Evolutionary conservation across 2,888 invertebrate genomes (phyloP).

Genomic region (Brenthis daphne): DNA sequence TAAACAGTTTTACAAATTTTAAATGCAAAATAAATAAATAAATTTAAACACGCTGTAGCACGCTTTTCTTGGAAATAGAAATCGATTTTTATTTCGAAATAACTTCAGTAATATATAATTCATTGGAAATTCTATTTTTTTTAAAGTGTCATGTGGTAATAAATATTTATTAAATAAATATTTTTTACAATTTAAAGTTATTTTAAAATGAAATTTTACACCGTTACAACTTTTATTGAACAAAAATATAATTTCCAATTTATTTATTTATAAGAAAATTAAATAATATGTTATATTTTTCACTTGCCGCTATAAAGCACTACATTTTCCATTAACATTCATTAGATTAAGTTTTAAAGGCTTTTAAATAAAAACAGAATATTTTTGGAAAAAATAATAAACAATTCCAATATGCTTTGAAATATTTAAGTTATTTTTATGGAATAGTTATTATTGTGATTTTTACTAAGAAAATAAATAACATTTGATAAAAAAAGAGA

Average conservation of each 20-base stretch:
- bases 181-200: background rate
- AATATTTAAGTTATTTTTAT: background rate
- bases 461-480: no score
- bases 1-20: conserved; percentile 30
- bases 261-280: background rate
- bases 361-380: background rate
- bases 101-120: no score
- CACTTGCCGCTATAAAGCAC: conserved; percentile 14
- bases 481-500: no score
- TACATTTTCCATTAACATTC: conserved; percentile 2
- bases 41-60: conserved; percentile 34
- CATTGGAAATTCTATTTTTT: no score
- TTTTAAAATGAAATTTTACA: background rate
- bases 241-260: background rate
- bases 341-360: conserved; percentile 2
- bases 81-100: background rate
- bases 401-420: background rate
- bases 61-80: conserved; percentile 11
- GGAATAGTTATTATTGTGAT: no score
- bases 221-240: background rate
- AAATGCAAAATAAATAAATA: conserved; percentile 27
- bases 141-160: background rate
- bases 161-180: conserved; percentile 3
- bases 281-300: conserved; percentile 7
- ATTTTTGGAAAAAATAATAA: background rate